Evolutionary conservation across 2,888 invertebrate species (phyloP), one percentile per base, ranked within the genome.

Genomic region (Phlogophora meticulosa): DNA sequence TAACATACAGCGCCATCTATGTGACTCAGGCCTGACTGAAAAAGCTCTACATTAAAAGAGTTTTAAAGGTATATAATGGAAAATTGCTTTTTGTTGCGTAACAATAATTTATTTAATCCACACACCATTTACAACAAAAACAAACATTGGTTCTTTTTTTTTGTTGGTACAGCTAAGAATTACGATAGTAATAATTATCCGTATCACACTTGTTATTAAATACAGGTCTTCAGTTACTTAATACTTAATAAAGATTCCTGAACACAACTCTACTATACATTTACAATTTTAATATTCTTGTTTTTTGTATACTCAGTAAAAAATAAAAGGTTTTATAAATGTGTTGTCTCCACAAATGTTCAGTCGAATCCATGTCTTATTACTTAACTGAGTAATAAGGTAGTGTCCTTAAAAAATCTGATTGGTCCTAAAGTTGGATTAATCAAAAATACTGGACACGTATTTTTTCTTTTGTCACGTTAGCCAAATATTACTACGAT

Each of bases 91-190:
- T 11, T n/a, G 1, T 51, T 42, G 9, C 10, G 34, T 63, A 63
- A 57, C 28, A 43, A 43, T 22, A 2, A 20, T 72, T 63, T 48
- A 62, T 58, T 67, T 46, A 15, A 3, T 45, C 11, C 61, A 62
- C 20, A 45, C 15, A 20, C 28, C 10, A n/a, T 40, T 49, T 55
- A 61, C 36, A 60, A 15, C n/a, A 45, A 60, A 53, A 69, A 22
- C 11, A 46, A 20, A 28, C 4, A 24, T 32, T 48, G n/a, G 45
- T 24, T 46, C 9, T 40, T 3, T 28, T 3, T 28, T 17, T 22
- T 36, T 20, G 32, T 10, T 20, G 24, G 7, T 24, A 66, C 15
- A 46, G 45, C 11, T 22, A 24, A 51, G 7, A 52, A 17, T 32
- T 45, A 45, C 4, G 1, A 20, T 13, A 49, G 0, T 22, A 49